These are phyloP conservation scores for Chionomys nivalis DNA, from an alignment of 2,113 vertebrate genomes.

Conservation along the genomic window DNA sequence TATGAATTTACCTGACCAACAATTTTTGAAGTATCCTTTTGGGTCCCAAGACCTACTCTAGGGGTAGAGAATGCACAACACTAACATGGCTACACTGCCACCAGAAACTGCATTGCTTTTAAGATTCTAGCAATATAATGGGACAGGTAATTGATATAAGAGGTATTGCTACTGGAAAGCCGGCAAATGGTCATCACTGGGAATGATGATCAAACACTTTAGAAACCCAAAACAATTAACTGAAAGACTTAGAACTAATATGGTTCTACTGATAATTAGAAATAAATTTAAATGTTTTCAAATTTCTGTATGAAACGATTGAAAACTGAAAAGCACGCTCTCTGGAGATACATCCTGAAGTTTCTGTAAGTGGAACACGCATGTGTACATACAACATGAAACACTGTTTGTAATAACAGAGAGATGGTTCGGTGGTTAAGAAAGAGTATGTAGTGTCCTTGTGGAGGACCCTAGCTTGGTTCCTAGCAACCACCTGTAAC, in stretches of 20 bases:
- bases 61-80: not conserved
- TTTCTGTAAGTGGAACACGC: not conserved
- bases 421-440: not conserved
- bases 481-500: not conserved
- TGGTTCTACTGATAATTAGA: not conserved
- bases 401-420: not conserved
- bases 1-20: not conserved
- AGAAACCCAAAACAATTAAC: not conserved
- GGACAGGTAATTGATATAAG: not conserved
- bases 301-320: not conserved
- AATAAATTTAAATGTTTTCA: slow-evolving; percentile 22
- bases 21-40: not conserved
- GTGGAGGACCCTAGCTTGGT: not conserved
- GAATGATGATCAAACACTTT: not conserved
- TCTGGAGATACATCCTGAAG: not conserved
- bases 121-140: not conserved
- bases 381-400: not conserved
- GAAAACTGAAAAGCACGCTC: slow-evolving; percentile 16
- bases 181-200: not conserved
- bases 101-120: not conserved
- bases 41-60: not conserved
- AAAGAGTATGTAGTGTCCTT: not conserved
- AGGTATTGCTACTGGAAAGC: not conserved
- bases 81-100: not conserved
- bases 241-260: not conserved